phyloP scores from a whole-genome alignment of 2,888 invertebrate species.

The Venusia cambrica region DNA sequence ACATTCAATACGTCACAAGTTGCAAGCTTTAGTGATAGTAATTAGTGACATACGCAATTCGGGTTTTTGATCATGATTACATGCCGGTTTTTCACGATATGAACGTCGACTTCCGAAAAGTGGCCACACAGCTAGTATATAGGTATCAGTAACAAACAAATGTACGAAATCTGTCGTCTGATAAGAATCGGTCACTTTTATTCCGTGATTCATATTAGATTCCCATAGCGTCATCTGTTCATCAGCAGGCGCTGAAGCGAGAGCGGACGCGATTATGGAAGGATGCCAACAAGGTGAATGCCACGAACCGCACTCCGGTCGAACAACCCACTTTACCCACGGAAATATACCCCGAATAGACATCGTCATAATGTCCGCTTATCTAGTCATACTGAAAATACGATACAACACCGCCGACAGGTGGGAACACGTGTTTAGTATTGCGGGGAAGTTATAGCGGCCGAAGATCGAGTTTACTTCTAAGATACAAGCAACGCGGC shows the following conservation, averaged over 20 bases:
- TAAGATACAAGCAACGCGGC: conserved; percentile 16
- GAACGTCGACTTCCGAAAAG: no score
- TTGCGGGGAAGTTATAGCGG: conserved; percentile 17
- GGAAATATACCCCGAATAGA: conserved; percentile 47
- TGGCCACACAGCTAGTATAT: no score
- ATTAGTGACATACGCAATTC: no score
- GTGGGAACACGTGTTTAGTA: conserved; percentile 21
- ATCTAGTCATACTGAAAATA: conserved; percentile 40
- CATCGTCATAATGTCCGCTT: conserved; percentile 36
- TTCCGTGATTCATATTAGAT: conserved; percentile 5
- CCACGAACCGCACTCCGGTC: conserved; percentile 68
- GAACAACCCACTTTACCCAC: conserved; percentile 69
- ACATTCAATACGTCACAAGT: no score
- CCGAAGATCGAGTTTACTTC: conserved; percentile 16
- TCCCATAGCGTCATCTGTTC: conserved; percentile 3
- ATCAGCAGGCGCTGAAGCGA: conserved; percentile 22
- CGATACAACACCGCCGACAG: conserved; percentile 29
- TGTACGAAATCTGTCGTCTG: no score
- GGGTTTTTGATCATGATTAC: no score
- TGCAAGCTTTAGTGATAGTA: no score
- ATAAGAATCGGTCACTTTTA: conserved; percentile 3
- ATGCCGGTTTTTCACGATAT: no score
- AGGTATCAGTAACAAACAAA: no score
- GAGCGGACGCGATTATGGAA: conserved; percentile 48
- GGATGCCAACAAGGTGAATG: conserved; percentile 78